A percentile compares a stretch with the other conserved stretches of the same genome.
Conservation (phyloP, 2,113 vertebrate species). For the Sinocyclocheilus grahami region DNA sequence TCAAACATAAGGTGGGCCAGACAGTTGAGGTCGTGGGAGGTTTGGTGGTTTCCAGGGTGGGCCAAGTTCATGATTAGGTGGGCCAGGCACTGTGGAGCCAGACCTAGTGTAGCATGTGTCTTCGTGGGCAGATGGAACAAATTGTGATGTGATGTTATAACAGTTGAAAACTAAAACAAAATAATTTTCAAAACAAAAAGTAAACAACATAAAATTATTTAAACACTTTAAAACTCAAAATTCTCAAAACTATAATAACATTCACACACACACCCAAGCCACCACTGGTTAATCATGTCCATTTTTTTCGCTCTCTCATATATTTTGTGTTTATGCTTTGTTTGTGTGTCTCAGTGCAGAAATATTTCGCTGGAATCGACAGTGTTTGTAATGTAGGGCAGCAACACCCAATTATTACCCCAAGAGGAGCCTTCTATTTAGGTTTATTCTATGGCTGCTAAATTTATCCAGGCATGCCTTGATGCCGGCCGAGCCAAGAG, state of each 20-base stretch:
- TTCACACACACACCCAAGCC: conserved; percentile 52
- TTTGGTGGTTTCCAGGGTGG: conserved; percentile 18
- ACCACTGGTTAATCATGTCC: conserved; percentile 38
- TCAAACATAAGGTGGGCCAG: not conserved
- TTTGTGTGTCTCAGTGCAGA: conserved; percentile 78
- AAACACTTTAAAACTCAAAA: not conserved
- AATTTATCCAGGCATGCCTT: conserved; percentile 69
- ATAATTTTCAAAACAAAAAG: too few relatives aligned
- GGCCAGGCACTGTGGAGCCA: not conserved
- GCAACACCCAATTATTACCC: conserved; percentile 82
- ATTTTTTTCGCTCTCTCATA: conserved; percentile 37
- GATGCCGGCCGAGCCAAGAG: conserved; percentile 63
- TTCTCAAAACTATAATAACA: not conserved
- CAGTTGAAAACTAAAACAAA: not conserved
- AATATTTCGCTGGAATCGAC: conserved; percentile 76
- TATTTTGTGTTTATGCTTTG: conserved; percentile 73
- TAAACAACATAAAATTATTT: too few relatives aligned
- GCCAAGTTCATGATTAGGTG: conserved; percentile 9
- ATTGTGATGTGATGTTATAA: not conserved
- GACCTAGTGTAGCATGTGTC: not conserved
- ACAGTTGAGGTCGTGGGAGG: not conserved
- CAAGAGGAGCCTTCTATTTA: conserved; percentile 79
- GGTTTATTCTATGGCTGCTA: conserved; percentile 73
- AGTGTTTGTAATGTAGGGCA: conserved; percentile 78
- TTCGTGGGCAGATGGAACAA: not conserved